phyloP scores from a whole-genome alignment of 2,797 vertebrate species.

The Schizopygopsis malacanthus region DNA sequence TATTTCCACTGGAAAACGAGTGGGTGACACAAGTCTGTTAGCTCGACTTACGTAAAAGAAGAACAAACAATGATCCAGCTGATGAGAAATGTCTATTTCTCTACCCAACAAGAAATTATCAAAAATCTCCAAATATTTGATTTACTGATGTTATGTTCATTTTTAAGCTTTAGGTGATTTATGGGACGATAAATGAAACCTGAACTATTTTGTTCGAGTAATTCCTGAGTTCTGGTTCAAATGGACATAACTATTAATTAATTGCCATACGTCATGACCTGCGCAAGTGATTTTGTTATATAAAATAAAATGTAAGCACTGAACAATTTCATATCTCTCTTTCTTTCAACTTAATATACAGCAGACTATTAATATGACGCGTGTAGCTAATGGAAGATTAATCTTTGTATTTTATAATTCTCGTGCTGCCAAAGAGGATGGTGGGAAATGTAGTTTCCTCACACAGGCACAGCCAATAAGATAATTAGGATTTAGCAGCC shows the following conservation, averaged over 20 bases:
- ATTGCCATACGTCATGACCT: background rate
- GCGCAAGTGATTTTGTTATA: background rate
- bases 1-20: slow-evolving; percentile 41
- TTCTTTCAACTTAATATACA: background rate
- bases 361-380: background rate
- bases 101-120: background rate
- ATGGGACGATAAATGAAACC: too few relatives aligned
- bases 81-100: background rate
- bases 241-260: background rate
- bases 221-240: background rate
- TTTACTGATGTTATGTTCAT: background rate
- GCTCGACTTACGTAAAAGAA: slow-evolving; percentile 2
- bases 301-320: background rate
- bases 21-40: slow-evolving; percentile 35
- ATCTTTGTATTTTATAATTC: background rate
- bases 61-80: background rate
- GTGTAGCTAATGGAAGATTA: background rate
- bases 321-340: background rate
- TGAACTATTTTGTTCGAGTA: background rate
- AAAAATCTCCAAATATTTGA: background rate
- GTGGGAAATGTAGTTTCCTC: background rate
- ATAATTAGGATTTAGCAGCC: background rate
- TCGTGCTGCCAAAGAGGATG: background rate
- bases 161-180: background rate
- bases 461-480: background rate